phyloP scores from a whole-genome alignment of 2,888 invertebrate genomes.

The Pteria penguin region DNA sequence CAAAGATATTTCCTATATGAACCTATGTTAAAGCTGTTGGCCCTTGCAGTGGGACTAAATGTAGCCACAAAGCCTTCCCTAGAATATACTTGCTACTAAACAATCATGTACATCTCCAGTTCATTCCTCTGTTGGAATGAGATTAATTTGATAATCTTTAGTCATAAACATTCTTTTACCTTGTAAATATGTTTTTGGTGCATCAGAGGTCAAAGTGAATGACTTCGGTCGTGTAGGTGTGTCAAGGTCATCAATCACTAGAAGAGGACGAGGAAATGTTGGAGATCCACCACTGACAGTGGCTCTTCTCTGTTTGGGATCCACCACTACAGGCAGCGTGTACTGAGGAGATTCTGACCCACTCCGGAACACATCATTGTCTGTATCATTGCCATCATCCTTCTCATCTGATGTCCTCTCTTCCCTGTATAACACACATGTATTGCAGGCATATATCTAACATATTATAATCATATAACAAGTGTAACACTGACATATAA shows the following conservation, averaged over 20 bases:
- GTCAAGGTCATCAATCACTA: constrained; percentile 73
- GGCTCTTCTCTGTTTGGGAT: constrained; percentile 86
- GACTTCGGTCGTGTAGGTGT: constrained; percentile 71
- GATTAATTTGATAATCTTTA: too few species aligned
- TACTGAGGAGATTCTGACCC: constrained; percentile 75
- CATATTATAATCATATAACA: too few species aligned
- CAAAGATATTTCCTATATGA: too few species aligned
- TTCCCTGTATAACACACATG: constrained; percentile 21
- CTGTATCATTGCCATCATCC: constrained; percentile 78
- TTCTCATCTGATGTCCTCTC: constrained; percentile 45
- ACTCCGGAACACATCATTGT: constrained; percentile 80
- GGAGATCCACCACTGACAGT: constrained; percentile 89
- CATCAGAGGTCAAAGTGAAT: constrained; percentile 49
- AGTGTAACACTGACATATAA: too few species aligned
- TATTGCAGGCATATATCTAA: too few species aligned
- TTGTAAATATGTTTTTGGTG: constrained; percentile 51
- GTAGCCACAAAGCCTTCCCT: too few species aligned
- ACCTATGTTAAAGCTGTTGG: too few species aligned
- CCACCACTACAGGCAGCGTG: constrained; percentile 71
- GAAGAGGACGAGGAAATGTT: constrained; percentile 65
- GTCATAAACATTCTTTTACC: too few species aligned
- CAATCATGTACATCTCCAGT: too few species aligned
- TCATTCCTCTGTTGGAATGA: too few species aligned
- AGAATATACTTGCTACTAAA: too few species aligned
- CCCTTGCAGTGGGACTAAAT: too few species aligned